A percentile compares a stretch with the other conserved stretches of the same genome.
Evolutionary conservation across 2,888 invertebrate genomes (phyloP).

Genomic region (Pteria penguin): DNA sequence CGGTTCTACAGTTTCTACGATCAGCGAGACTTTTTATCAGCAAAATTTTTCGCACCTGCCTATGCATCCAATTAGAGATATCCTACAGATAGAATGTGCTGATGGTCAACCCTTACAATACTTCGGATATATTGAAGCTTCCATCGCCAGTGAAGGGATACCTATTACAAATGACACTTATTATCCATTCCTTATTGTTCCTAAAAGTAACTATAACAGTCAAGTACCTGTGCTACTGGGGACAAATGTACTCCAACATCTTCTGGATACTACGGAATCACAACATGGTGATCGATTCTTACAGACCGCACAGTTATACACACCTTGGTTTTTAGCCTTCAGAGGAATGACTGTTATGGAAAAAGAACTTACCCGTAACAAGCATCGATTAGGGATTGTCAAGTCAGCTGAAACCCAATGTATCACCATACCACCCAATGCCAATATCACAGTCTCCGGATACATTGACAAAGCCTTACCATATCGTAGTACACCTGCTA

Average conservation of each 20-base stretch:
- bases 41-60: background rate
- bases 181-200: slow-evolving; percentile 3
- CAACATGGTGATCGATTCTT: slow-evolving; percentile 41
- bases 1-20: background rate
- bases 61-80: background rate
- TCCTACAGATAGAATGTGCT: background rate
- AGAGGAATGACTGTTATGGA: slow-evolving; percentile 18
- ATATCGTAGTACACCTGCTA: slow-evolving; percentile 36
- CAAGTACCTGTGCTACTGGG: slow-evolving; percentile 43
- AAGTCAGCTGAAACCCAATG: slow-evolving; percentile 25
- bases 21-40: background rate
- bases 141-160: background rate
- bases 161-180: background rate
- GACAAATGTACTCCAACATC: slow-evolving; percentile 39
- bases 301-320: slow-evolving; percentile 31
- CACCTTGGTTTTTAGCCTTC: slow-evolving; percentile 42
- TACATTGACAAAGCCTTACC: slow-evolving; percentile 32
- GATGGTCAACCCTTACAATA: slow-evolving; percentile 16
- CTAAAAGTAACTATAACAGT: slow-evolving; percentile 23
- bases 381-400: slow-evolving; percentile 36
- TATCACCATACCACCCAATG: slow-evolving; percentile 36
- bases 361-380: slow-evolving; percentile 21
- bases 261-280: slow-evolving; percentile 18
- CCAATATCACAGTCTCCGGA: slow-evolving; percentile 18
- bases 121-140: slow-evolving; percentile 8